Evolutionary conservation across 2,797 vertebrate genomes (phyloP).

Genomic region (Oreortyx pictus): DNA sequence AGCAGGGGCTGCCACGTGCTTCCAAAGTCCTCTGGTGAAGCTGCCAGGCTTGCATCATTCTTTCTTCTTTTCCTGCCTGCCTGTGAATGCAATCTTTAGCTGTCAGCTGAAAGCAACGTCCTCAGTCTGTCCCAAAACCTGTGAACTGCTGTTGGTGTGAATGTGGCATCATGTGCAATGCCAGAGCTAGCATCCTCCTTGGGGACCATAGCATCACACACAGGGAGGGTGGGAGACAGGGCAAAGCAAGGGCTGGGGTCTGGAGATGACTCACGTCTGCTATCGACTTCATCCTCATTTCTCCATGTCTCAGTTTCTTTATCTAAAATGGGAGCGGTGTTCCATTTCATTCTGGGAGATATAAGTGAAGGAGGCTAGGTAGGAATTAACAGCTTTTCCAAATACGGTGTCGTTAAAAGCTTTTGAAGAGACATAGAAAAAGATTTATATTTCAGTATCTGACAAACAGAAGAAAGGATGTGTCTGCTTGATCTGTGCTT

Average conservation of each 20-base stretch:
- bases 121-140: neutral
- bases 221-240: neutral
- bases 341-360: neutral
- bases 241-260: neutral
- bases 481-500: neutral
- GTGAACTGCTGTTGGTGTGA: fast-evolving
- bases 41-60: fast-evolving
- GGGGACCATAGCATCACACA: fast-evolving
- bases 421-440: neutral
- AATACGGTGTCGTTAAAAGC: neutral
- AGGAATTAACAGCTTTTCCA: neutral
- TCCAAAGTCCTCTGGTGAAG: neutral
- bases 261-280: neutral
- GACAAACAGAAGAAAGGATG: neutral
- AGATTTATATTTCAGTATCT: neutral
- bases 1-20: neutral
- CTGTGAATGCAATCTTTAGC: neutral
- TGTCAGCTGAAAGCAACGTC: neutral
- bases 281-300: neutral
- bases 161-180: fast-evolving
- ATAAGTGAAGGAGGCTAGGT: neutral
- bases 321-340: neutral
- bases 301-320: neutral
- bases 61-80: neutral
- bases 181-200: neutral